Evolutionary conservation across 2,113 vertebrate genomes (phyloP).

Genomic region (Numenius arquata): DNA sequence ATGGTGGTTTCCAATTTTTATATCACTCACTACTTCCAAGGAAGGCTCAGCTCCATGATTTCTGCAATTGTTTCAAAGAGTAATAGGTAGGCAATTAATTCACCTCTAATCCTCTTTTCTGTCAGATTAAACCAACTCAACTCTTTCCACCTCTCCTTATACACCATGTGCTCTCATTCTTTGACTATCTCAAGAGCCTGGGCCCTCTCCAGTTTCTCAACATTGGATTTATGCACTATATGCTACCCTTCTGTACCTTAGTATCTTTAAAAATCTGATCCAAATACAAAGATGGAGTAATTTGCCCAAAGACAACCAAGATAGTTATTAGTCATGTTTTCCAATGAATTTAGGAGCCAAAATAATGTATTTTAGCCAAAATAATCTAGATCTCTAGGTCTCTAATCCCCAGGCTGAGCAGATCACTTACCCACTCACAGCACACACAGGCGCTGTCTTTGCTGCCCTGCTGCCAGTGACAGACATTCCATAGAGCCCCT

Average conservation of each 20-base stretch:
- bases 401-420: too few species aligned
- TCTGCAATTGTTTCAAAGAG: not conserved
- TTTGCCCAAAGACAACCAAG: not conserved
- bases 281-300: not conserved
- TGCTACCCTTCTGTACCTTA: not conserved
- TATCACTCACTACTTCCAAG: not conserved
- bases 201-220: not conserved
- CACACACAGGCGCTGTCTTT: too few species aligned
- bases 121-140: not conserved
- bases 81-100: not conserved
- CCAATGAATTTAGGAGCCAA: not conserved
- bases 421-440: too few species aligned
- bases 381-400: not conserved
- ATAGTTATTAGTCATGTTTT: not conserved
- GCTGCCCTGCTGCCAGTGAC: too few species aligned
- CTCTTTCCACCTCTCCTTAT: not conserved
- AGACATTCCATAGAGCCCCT: too few species aligned
- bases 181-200: not conserved
- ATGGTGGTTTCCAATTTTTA: not conserved
- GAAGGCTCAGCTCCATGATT: not conserved
- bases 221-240: not conserved
- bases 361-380: too few species aligned
- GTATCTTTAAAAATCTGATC: not conserved
- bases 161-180: not conserved
- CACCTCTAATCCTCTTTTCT: not conserved